Evolutionary conservation across 1,140 invertebrate genomes (phyloP).

Genomic region (Habropoda laboriosa): DNA sequence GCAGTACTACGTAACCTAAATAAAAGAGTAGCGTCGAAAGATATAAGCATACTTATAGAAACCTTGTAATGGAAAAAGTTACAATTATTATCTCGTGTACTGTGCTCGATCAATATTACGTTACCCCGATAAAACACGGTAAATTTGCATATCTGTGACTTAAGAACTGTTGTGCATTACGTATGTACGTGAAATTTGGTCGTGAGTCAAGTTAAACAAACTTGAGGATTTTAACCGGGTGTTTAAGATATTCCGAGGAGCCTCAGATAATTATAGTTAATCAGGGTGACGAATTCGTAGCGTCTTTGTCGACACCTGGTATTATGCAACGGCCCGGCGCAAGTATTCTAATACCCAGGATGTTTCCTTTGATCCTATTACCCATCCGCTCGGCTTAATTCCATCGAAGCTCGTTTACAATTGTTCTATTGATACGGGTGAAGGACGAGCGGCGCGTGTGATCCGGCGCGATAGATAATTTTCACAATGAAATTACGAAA

Average conservation of each 20-base stretch:
- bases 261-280: neutral
- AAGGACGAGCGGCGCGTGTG: neutral
- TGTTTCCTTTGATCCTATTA: neutral
- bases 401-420: neutral
- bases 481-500: neutral
- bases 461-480: neutral
- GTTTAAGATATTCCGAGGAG: neutral
- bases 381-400: neutral
- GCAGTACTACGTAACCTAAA: neutral
- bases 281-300: slow-evolving; percentile 5
- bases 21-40: neutral
- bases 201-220: neutral
- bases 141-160: neutral
- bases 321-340: neutral
- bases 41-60: no score
- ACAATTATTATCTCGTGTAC: neutral
- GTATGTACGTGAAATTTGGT: neutral
- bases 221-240: neutral
- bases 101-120: neutral
- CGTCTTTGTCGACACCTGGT: neutral
- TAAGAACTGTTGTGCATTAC: neutral
- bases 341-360: no score
- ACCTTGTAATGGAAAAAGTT: no score
- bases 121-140: neutral
- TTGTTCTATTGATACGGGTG: neutral